A percentile compares a stretch with the other conserved stretches of the same genome.
phyloP scores from a whole-genome alignment of 2,113 vertebrate species.

The Pteronura brasiliensis region DNA sequence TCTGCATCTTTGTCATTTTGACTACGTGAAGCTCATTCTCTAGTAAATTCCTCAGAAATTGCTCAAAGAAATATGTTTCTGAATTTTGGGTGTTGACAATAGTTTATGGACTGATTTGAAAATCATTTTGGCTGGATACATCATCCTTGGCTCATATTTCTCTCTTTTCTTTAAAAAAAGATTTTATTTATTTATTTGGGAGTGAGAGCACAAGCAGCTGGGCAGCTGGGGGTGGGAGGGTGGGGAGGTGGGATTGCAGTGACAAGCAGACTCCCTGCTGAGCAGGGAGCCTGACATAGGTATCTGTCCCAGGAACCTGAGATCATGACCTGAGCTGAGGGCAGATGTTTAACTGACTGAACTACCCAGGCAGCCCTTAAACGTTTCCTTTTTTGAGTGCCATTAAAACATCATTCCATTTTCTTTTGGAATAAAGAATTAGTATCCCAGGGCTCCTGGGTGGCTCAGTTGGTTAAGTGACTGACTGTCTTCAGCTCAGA shows the following conservation, averaged over 20 bases:
- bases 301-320: neutral
- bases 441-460: neutral
- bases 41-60: neutral
- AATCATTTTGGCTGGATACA: neutral
- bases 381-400: neutral
- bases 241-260: neutral
- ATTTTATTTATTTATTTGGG: neutral
- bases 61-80: neutral
- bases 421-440: neutral
- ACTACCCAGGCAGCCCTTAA: neutral
- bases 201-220: neutral
- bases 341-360: neutral
- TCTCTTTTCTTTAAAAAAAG: neutral
- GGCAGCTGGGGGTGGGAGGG: too few species aligned
- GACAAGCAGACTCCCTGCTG: neutral
- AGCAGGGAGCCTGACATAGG: neutral
- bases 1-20: neutral
- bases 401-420: neutral
- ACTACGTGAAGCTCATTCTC: neutral
- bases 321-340: neutral
- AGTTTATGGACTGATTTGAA: neutral
- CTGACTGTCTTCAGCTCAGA: too few species aligned
- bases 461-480: too few species aligned
- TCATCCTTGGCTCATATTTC: neutral
- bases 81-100: neutral